A percentile compares a stretch with the other conserved stretches of the same genome.
Evolutionary conservation across 2,888 invertebrate genomes (phyloP).

Genomic region (Drosophila demipolita): DNA sequence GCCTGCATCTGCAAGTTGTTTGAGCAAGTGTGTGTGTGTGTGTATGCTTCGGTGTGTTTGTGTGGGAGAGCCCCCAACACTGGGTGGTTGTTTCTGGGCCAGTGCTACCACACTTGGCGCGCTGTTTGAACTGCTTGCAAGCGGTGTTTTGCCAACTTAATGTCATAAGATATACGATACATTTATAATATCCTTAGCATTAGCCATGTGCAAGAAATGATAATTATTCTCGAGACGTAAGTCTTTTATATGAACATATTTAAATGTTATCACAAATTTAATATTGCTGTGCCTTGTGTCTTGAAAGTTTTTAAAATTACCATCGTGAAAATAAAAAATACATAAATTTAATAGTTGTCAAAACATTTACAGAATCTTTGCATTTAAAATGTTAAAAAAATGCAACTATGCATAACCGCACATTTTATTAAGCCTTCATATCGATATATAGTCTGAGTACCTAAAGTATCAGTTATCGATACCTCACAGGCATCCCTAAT

Average conservation of each 20-base stretch:
- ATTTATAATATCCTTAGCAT: no score
- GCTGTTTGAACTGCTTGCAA: slow-evolving; percentile 29
- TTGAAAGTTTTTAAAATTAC: neutral
- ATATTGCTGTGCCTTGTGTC: no score
- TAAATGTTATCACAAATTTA: neutral
- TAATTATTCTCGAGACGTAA: neutral
- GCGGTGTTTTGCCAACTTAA: neutral
- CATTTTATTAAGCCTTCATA: neutral
- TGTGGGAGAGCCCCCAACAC: slow-evolving; percentile 53
- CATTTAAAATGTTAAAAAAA: neutral
- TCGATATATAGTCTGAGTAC: neutral
- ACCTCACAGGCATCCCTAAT: slow-evolving; percentile 13
- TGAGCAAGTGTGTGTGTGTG: slow-evolving; percentile 36
- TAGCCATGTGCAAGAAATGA: neutral
- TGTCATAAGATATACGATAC: neutral
- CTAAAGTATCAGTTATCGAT: slow-evolving; percentile 13
- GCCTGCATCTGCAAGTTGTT: slow-evolving; percentile 53
- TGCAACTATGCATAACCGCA: neutral
- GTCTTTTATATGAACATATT: neutral
- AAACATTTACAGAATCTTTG: neutral
- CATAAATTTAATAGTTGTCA: neutral
- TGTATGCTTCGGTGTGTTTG: slow-evolving; percentile 12
- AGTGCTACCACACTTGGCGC: slow-evolving; percentile 53
- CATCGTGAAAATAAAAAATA: neutral
- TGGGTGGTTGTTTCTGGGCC: slow-evolving; percentile 57